Conservation (phyloP, 64 coral and sea anemone genomes). For the Cladopsammia gracilis region DNA sequence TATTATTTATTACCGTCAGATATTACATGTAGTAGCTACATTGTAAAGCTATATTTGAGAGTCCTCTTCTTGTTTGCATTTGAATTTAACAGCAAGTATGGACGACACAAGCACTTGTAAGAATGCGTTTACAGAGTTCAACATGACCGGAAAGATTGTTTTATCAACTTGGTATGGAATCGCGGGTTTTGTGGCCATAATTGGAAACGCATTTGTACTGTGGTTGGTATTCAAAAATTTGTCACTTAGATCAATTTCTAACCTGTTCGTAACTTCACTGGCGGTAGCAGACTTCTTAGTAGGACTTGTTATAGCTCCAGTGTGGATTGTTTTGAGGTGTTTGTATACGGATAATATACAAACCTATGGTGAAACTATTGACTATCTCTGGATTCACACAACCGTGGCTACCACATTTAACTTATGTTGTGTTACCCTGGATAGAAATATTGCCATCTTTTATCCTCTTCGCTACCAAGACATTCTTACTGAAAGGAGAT, state of each 20-base stretch:
- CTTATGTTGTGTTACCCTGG: too few species aligned
- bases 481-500: background rate
- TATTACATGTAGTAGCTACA: too few species aligned
- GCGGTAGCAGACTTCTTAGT: too few species aligned
- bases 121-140: too few species aligned
- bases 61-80: too few species aligned
- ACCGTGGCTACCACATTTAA: too few species aligned
- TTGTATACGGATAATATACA: background rate
- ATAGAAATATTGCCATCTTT: too few species aligned
- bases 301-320: background rate
- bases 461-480: background rate
- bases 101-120: too few species aligned
- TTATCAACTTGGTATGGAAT: background rate
- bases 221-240: background rate
- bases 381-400: background rate
- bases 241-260: conserved; percentile 4
- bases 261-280: background rate
- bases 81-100: too few species aligned
- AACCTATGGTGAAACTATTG: background rate
- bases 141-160: too few species aligned
- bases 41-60: too few species aligned
- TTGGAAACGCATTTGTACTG: background rate
- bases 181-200: conserved; percentile 5
- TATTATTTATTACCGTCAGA: too few species aligned
- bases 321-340: background rate